These are phyloP conservation scores for Tenthredo livida DNA, from an alignment of 2,888 invertebrate genomes.

Conservation along the genomic window DNA sequence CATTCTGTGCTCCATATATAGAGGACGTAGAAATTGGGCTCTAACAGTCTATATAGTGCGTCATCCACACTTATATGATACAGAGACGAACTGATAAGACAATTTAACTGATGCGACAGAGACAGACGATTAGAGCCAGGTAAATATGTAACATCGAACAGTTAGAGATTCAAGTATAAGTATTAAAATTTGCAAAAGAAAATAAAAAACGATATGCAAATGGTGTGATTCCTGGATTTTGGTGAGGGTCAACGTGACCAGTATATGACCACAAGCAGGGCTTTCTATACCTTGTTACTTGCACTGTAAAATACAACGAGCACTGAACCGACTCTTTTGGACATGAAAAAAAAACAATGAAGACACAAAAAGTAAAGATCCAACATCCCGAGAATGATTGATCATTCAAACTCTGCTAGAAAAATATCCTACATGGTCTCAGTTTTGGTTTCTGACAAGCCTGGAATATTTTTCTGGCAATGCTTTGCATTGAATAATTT, in stretches of 20 bases:
- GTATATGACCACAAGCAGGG: background rate
- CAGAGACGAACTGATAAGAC: constrained; percentile 31
- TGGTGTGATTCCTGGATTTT: constrained; percentile 68
- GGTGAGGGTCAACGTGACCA: background rate
- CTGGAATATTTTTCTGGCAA: background rate
- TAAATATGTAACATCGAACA: constrained; percentile 74
- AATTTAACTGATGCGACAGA: constrained; percentile 40
- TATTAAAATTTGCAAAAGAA: constrained; percentile 72
- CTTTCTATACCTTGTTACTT: background rate
- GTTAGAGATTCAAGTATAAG: constrained; percentile 64
- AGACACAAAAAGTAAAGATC: background rate
- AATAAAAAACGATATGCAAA: constrained; percentile 69
- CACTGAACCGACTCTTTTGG: background rate
- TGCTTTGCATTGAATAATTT: background rate
- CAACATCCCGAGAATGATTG: background rate
- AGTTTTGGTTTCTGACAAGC: background rate
- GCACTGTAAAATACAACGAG: background rate
- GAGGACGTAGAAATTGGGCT: constrained; percentile 70
- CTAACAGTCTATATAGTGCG: constrained; percentile 61
- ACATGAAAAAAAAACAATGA: background rate
- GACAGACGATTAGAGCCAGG: constrained; percentile 66
- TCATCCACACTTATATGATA: constrained; percentile 44
- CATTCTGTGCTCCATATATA: constrained; percentile 76
- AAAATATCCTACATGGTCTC: background rate
- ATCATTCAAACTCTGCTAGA: background rate